Base-by-base conservation (phyloP, 2,888 invertebrate genomes). In the Dicroscelio sp. region DNA sequence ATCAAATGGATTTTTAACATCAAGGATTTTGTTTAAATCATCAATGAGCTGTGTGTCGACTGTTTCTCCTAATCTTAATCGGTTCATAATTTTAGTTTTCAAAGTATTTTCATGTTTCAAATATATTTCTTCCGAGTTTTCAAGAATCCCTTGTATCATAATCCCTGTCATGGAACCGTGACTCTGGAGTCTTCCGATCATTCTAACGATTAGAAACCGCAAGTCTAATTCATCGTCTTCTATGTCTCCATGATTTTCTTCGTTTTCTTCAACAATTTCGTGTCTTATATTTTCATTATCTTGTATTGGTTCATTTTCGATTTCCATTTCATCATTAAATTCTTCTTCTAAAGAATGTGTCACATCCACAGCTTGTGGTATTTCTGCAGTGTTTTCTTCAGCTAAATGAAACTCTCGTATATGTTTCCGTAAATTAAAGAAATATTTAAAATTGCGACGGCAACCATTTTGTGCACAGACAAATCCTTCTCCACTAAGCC, bases 1-100 rank as follows among this genome's bases (percentile, higher is more conserved):
- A 31, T 83, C 73, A 23, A 90, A 91, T 33, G 87, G 89, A 90
- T 60, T 90, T 17, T 85, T 69, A 30, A 71, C 78, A 20, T 90
- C 69, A 31, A 31, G n/a, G 14, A 52, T 58, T 69, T 55, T 5
- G 2, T 55, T 35, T 25, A 82, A 5, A 23, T 69, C 52, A 25
- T 69, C 58, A 2, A 69, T 35, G 27, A 69, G 55, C 14, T 82
- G 14, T 33, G 43, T 25, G 30, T 67, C 55, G 52, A 82, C n/a
- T 58, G 30, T 69, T 12, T 35, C 55, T 12, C 69, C 69, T 43
- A 30, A 27, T 60, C 12, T 14, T 60, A 83, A 10, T 38, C 38
- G 69, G 60, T 55, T 35, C 58, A 58, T 58, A 58, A 76, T 25
- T 76, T 76, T 58, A 55, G 14, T 25, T 75, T 85, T 85, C 0